Evolutionary conservation across 2,797 vertebrate species (phyloP).

Genomic region (Perodicticus potto): DNA sequence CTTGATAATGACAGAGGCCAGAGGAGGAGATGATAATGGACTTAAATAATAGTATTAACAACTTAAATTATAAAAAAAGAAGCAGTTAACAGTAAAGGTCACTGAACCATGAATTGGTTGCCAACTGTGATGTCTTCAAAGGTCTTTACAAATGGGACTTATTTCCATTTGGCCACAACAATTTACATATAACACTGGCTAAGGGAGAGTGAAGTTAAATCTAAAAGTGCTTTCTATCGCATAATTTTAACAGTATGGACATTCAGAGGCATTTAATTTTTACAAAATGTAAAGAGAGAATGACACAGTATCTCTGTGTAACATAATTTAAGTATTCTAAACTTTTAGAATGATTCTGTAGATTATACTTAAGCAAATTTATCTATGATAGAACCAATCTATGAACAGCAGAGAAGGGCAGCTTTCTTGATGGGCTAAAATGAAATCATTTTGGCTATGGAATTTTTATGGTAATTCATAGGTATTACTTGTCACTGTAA

Average conservation of each 20-base stretch:
- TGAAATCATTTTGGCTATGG: neutral
- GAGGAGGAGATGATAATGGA: conserved; percentile 50
- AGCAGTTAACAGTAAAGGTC: conserved; percentile 68
- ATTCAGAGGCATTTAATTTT: conserved; percentile 8
- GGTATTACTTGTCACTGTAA: neutral
- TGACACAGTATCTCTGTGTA: neutral
- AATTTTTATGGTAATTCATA: neutral
- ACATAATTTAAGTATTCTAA: conserved; percentile 12
- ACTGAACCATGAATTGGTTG: conserved; percentile 61
- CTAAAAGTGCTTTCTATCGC: conserved; percentile 8
- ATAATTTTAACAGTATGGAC: conserved; percentile 12
- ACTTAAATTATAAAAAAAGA: conserved; percentile 54
- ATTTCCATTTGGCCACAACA: conserved; percentile 63
- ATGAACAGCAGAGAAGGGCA: neutral
- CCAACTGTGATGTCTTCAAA: conserved; percentile 68
- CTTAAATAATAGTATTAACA: neutral
- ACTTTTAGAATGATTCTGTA: neutral
- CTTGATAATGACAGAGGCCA: conserved; percentile 34
- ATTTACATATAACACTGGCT: conserved; percentile 48
- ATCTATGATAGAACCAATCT: neutral
- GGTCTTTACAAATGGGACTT: conserved; percentile 69
- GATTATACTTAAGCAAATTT: neutral
- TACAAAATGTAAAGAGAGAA: conserved; percentile 1
- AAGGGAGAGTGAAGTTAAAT: conserved; percentile 47
- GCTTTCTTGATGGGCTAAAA: neutral